Evolutionary conservation across 1,140 invertebrate genomes (phyloP), one percentile per base, ranked within the genome.

Genomic region (Sarcophaga peregrina): DNA sequence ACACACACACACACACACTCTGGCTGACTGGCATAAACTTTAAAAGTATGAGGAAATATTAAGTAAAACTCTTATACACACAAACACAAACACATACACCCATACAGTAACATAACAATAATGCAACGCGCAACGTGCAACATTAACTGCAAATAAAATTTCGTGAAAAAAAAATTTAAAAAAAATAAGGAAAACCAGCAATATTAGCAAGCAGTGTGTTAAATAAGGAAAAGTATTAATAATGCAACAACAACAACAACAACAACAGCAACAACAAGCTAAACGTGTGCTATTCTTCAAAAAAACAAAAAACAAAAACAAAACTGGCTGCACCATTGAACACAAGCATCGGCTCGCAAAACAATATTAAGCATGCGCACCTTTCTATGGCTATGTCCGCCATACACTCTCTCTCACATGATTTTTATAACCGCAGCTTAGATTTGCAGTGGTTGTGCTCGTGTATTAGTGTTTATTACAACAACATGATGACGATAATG

Each of bases 301-400:
- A 68, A 68, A 68, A 17, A n/a, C 48, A 7, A 9, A 52, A 52
- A 52, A 52, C 1, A 52, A 52, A 52, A 52, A 10, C 1, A 13
- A 52, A 20, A 68, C 54, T 62, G 17, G 17, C 62, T 20, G 17
- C 5, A 2, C 25, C 25, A 1, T 7, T 17, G 17, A 68, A 68
- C 6, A 68, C n/a, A 5, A 68, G 62, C 62, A 68, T 20, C 54
- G 4, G n/a, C 15, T 8, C 15, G 4, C 13, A 62, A 4, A n/a
- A 62, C 54, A 68, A 68, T 8, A 68, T 25, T 68, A 20, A n/a
- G 62, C 62, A 68, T 68, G 62, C 62, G 62, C 62, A 68, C 62
- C 62, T 68, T 25, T 68, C 62, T 68, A 68, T 9, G 4, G 4
- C 25, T n/a, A n/a, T n/a, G n/a, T 37, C 25, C 4, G 1, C 2